Percentiles rank a stretch among this genome's conserved stretches.
These are phyloP conservation scores for Pollachius pollachius DNA, from an alignment of 2,113 vertebrate genomes.

Conservation along the genomic window DNA sequence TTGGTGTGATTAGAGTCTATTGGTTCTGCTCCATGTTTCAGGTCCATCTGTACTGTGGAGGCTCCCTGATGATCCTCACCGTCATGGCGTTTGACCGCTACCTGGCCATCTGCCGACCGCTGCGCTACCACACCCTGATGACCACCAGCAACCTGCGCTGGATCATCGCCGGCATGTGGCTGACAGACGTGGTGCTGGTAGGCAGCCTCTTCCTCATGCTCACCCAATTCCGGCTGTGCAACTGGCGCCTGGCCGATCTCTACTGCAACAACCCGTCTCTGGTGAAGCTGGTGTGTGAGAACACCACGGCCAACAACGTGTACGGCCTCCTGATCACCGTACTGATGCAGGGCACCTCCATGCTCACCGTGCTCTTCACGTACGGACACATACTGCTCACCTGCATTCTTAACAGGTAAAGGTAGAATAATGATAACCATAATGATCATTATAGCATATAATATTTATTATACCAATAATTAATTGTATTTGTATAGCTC, in stretches of 20 bases:
- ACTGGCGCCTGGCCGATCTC: slow-evolving; percentile 4
- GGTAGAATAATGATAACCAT: too few species aligned
- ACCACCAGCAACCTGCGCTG: slow-evolving; percentile 4
- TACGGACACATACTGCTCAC: slow-evolving; percentile 27
- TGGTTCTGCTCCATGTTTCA: not conserved
- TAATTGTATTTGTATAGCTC: too few species aligned
- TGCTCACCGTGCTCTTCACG: slow-evolving; percentile 15
- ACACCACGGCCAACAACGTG: slow-evolving; percentile 11
- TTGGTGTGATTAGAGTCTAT: too few species aligned
- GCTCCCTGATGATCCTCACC: slow-evolving; percentile 24
- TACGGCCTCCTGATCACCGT: slow-evolving; percentile 15
- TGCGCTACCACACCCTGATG: slow-evolving; percentile 1
- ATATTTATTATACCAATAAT: too few species aligned
- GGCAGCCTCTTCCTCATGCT: slow-evolving; percentile 8
- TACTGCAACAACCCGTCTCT: slow-evolving; percentile 28
- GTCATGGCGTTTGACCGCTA: not conserved
- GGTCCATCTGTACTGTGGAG: slow-evolving; percentile 26
- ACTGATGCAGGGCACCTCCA: not conserved
- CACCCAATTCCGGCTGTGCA: slow-evolving; percentile 11
- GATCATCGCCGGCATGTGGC: slow-evolving; percentile 13
- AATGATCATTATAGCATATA: too few species aligned
- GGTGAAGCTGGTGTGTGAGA: slow-evolving; percentile 20
- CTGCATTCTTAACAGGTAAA: slow-evolving; percentile 14
- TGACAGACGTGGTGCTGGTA: not conserved
- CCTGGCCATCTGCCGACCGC: too few species aligned